phyloP scores from a whole-genome alignment of 1,140 invertebrate species.

The Saxidomus purpurata region DNA sequence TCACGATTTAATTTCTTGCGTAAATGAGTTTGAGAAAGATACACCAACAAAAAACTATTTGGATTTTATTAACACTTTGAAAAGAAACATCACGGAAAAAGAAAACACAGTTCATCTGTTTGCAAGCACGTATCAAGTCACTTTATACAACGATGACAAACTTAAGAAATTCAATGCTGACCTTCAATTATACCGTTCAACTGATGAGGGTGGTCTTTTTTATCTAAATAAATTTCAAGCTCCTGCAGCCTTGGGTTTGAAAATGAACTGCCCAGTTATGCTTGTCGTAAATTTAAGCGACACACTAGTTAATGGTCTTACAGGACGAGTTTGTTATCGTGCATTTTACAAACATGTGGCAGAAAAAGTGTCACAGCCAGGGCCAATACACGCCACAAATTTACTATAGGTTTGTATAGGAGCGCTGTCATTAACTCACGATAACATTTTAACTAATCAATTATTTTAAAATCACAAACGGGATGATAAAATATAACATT shows the following conservation, averaged over 20 bases:
- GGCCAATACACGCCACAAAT: no score
- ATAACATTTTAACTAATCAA: no score
- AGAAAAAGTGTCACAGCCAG: no score
- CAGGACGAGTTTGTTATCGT: not conserved
- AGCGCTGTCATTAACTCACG: no score
- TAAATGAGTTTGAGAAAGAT: not conserved
- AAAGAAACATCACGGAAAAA: not conserved
- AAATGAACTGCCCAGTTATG: constrained; percentile 4
- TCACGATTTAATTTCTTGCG: no score
- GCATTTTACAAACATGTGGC: no score
- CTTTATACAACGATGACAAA: not conserved
- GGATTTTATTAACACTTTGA: not conserved
- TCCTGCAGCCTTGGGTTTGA: not conserved
- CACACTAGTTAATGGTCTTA: not conserved
- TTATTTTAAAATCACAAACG: no score
- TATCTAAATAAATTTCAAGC: constrained; percentile 26
- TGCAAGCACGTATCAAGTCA: not conserved
- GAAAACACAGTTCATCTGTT: not conserved
- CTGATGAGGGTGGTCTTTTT: not conserved
- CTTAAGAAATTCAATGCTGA: not conserved
- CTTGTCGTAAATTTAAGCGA: not conserved
- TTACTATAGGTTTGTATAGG: no score
- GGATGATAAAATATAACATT: no score
- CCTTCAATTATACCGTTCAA: not conserved
- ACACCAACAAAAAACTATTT: not conserved